Evolutionary conservation across 2,888 invertebrate genomes (phyloP).

Genomic region (Volucella zonaria): DNA sequence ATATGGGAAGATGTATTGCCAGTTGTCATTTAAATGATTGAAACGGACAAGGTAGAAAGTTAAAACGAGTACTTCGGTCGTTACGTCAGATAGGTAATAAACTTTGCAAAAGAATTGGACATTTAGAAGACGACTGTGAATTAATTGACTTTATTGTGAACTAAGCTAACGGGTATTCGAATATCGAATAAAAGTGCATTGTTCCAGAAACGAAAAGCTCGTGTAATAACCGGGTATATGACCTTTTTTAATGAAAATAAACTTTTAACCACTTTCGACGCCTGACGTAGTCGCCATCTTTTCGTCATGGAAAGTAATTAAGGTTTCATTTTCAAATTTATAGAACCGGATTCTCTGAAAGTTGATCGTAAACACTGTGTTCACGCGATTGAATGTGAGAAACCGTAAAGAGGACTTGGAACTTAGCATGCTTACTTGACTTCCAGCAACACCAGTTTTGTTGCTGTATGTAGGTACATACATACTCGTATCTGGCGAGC

Average conservation of each 20-base stretch:
- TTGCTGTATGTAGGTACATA: too few relatives aligned
- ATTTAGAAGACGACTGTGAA: too few relatives aligned
- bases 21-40: background rate
- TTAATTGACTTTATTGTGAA: too few relatives aligned
- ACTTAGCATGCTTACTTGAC: too few relatives aligned
- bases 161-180: too few relatives aligned
- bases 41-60: background rate
- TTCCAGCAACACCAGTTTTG: too few relatives aligned
- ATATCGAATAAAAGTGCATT: background rate
- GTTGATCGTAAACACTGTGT: background rate
- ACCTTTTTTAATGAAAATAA: background rate
- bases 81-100: too few relatives aligned
- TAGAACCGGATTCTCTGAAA: background rate
- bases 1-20: background rate
- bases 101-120: too few relatives aligned
- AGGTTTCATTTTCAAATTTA: background rate
- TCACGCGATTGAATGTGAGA: background rate
- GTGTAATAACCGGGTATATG: too few relatives aligned
- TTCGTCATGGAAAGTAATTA: slow-evolving; percentile 2
- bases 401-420: too few relatives aligned
- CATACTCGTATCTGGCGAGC: too few relatives aligned
- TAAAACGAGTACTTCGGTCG: background rate
- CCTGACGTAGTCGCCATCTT: background rate
- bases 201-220: background rate
- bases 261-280: background rate